A percentile compares a stretch with the other conserved stretches of the same genome.
Evolutionary conservation across 2,113 vertebrate species (phyloP).

Genomic region (Sinosuthora webbiana): DNA sequence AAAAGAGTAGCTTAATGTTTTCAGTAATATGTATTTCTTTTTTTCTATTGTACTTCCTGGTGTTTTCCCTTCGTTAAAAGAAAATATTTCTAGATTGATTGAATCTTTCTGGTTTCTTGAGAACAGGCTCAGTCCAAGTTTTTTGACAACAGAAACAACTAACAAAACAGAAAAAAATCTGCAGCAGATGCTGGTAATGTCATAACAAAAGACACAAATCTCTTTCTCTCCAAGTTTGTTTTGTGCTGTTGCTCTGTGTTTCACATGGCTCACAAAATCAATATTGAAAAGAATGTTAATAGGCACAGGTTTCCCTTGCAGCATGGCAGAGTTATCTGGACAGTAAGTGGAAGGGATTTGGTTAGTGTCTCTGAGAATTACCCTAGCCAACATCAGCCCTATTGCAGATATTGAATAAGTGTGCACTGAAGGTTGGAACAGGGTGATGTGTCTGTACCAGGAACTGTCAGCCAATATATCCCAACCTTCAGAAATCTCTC

Average conservation of each 20-base stretch:
- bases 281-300: neutral
- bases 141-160: neutral
- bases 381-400: neutral
- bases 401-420: neutral
- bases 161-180: neutral
- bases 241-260: neutral
- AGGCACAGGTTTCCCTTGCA: neutral
- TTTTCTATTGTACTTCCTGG: neutral
- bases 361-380: neutral
- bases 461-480: fast-evolving
- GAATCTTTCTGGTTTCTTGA: neutral
- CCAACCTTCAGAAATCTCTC: neutral
- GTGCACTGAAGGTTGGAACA: neutral
- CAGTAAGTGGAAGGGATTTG: neutral
- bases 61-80: neutral
- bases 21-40: neutral
- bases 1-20: neutral
- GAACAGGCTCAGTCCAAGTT: neutral
- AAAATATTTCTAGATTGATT: neutral
- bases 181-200: neutral
- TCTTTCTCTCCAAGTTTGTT: neutral
- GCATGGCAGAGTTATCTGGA: neutral
- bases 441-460: neutral
- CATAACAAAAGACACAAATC: neutral
- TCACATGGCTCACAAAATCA: neutral